Base-by-base conservation (phyloP, 2,888 invertebrate genomes). In the Aethes cnicana region DNA sequence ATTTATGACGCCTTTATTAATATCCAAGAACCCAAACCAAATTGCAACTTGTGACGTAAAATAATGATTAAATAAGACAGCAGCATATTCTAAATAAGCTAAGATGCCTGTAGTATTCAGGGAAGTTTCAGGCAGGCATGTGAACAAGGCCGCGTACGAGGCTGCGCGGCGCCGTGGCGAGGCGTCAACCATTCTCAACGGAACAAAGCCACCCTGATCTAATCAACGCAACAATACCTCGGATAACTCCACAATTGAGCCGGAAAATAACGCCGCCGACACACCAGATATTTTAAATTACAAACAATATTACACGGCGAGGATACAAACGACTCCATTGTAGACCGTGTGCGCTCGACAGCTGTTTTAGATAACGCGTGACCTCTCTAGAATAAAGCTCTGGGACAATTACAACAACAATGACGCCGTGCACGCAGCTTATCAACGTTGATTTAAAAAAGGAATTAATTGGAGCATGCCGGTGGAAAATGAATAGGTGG, bases 361-460 rank as follows among this genome's bases (percentile, higher is more conserved):
- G 86, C 82, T 84, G 86, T 75, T 84, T 84, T 80, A 86, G 86
- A 87, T 87, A 86, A 83, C 82, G 78, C 75, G 84, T 79, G 84
- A 82, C 84, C 85, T 82, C 77, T 64, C 74, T 69, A 67, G 75
- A 81, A 83, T 81, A 83, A 84, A 84, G 76, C 74, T 68, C 66
- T 68, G 62, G 64, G 74, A 75, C 77, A 75, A 81, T 80, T 75
- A 80, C 68, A 75, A 64, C 68, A 66, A 72, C 74, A 75, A 74
- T 77, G 68, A 69, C 62, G 66, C 47, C 54, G 53, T 53, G 55
- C 60, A 50, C 56, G 61, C 62, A 59, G 69, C 62, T 60, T 61
- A 60, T 64, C 52, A 52, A 52, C 32, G n/a, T 25, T 52, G 52
- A 52, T 52, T 52, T 46, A 23, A 46, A 46, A 52, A 39, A 50